phyloP scores from a whole-genome alignment of 2,888 invertebrate species.

The Lottia scabra region DNA sequence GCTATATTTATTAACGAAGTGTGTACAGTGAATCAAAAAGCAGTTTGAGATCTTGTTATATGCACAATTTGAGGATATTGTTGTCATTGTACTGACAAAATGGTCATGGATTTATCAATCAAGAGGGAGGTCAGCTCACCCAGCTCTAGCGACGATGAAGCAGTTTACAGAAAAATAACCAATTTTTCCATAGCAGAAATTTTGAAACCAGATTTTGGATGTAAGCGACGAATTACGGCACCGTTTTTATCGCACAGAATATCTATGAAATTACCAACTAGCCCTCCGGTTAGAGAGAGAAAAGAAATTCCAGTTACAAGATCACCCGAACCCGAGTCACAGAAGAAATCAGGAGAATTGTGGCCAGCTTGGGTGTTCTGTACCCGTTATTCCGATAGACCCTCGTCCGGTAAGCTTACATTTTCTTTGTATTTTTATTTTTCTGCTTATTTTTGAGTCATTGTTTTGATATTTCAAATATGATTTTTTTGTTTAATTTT shows the following conservation, averaged over 20 bases:
- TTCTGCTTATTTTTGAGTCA: too few species aligned
- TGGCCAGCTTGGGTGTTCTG: conserved; percentile 96
- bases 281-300: neutral
- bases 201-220: conserved; percentile 51
- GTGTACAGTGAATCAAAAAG: neutral
- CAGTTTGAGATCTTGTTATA: too few species aligned
- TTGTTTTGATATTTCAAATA: too few species aligned
- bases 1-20: neutral
- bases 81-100: neutral
- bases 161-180: conserved; percentile 32
- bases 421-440: too few species aligned
- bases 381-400: conserved; percentile 82
- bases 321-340: neutral
- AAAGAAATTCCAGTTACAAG: neutral
- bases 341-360: conserved; percentile 73
- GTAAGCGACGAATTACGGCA: neutral
- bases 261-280: neutral
- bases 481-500: too few species aligned
- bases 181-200: conserved; percentile 55
- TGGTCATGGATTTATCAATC: conserved; percentile 9
- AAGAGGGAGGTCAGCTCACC: neutral
- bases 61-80: too few species aligned
- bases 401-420: conserved; percentile 72
- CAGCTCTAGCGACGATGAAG: neutral
- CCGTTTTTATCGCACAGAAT: neutral